Base-by-base conservation (phyloP, 2,888 invertebrate species). In the Mesoligia furuncula region DNA sequence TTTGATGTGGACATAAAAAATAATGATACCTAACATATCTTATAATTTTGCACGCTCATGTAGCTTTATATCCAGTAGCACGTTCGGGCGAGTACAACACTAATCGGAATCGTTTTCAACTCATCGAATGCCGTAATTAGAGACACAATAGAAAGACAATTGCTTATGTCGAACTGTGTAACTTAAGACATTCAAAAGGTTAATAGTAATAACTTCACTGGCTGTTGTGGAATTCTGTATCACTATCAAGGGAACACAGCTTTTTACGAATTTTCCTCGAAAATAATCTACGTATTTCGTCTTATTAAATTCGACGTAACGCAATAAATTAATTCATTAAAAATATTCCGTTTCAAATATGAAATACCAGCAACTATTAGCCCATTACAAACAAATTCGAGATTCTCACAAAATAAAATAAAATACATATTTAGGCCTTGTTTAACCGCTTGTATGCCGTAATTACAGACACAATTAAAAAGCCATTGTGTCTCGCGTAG, bases 31-130 rank as follows among this genome's bases (percentile, higher is more conserved):
- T 24, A 51, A n/a, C 9, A 66, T 36, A 42, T 66, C 71, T 65
- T 36, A 78, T 78, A 57, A 79, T 70, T 59, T 39, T 57, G 36
- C 39, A 70, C n/a, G 64, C 70, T 78, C 48, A 39, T 78, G 48
- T 65, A 51, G 42, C 65, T 78, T 65, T 51, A 70, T 57, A 57
- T 27, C 15, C 54, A 62, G 31, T 45, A 54, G 48, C 31, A 27
- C 20, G 13, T 31, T 15, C 20, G 42, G 9, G 48, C 9, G 20
- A 20, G 15, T n/a, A 31, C 31, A 45, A 61, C 31, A 31, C 9
- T 7, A 45, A 73, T 39, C 39, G 39, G 2, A 20, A n/a, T 27
- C 2, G 0, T 17, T 39, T 48, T 42, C n/a, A n/a, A n/a, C n/a
- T n/a, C n/a, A n/a, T n/a, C n/a, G n/a, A n/a, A n/a, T n/a, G n/a